Percentiles rank a stretch among this genome's conserved stretches.
phyloP scores from a whole-genome alignment of 1,140 invertebrate genomes.

The Himalopsyche phryganea region DNA sequence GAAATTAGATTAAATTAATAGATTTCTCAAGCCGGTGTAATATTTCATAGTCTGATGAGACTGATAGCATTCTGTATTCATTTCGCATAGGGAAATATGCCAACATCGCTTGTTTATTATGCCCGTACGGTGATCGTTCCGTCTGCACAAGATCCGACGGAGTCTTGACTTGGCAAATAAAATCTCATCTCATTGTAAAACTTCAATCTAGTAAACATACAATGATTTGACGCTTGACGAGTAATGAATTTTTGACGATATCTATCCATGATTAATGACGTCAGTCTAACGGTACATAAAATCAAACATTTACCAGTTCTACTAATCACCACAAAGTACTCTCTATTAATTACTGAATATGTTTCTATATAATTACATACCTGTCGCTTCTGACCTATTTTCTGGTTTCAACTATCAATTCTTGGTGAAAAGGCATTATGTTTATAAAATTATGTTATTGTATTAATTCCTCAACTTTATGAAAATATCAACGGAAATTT shows the following conservation, averaged over 20 bases:
- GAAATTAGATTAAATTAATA: constrained; percentile 32
- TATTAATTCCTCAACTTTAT: no score
- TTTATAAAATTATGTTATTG: no score
- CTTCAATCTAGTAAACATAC: not conserved
- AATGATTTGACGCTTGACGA: not conserved
- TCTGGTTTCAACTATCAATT: no score
- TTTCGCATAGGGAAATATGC: constrained; percentile 10
- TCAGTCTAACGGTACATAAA: not conserved
- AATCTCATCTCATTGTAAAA: not conserved
- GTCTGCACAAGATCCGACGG: not conserved
- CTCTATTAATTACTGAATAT: no score
- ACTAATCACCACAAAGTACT: no score
- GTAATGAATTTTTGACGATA: not conserved
- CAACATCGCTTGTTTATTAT: constrained; percentile 9
- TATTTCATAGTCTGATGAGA: constrained; percentile 12
- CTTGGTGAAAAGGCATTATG: no score
- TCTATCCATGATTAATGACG: not conserved
- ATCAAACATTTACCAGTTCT: no score
- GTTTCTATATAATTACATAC: no score
- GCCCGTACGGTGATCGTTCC: not conserved
- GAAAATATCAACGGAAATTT: no score
- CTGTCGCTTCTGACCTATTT: no score
- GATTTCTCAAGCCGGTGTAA: constrained; percentile 12
- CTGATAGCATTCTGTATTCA: not conserved
- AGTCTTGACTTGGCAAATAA: not conserved